Base-by-base conservation (phyloP, 2,113 vertebrate genomes). In the Saiga tatarica region DNA sequence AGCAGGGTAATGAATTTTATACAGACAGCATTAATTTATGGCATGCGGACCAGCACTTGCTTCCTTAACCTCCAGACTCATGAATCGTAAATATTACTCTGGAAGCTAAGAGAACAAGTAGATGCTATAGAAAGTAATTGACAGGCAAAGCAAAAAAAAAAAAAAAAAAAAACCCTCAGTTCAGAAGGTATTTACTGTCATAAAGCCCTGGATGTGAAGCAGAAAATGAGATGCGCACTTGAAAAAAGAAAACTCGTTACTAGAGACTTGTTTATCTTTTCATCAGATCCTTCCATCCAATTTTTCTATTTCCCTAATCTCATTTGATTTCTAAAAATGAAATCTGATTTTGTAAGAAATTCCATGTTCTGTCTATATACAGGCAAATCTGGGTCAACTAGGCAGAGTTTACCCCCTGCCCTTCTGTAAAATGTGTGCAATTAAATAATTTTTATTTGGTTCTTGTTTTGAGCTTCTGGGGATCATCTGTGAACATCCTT, bases 1-100 rank as follows among this genome's bases (percentile, higher is more conserved):
- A 97, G 23, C 26, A 14, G 7, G 83, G 64, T 92, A 33, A 96
- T 85, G 85, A 97, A 90, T 97, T 98, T 71, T 91, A 82, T 62
- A 87, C 19, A 86, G 50, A 97, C 87, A 97, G 39, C 67, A 95
- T 97, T 98, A 97, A 98, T 98, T 99, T 96, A 97, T 28, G 53
- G 23, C 26, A 64, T 21, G n/a, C 26, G 95, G 96, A 93, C 23
- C 98, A 98, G 33, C 6, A 95, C 93, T 89, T 67, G 50, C 91
- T 98, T 97, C 52, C 88, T 98, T 97, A 98, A 95, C 95, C 92
- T 98, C 97, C 89, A 91, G 91, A 97, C 93, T 92, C 25, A 30
- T 21, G 36, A 97, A 95, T 94, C 3, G 2, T 96, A 98, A 98
- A 94, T 50, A 94, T 95, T 93, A 95, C 53, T 30, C 33, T 84